Percentiles rank a stretch among this genome's conserved stretches.
These are phyloP conservation scores for Drosophila anceps DNA, from an alignment of 2,888 invertebrate species.

Conservation along the genomic window DNA sequence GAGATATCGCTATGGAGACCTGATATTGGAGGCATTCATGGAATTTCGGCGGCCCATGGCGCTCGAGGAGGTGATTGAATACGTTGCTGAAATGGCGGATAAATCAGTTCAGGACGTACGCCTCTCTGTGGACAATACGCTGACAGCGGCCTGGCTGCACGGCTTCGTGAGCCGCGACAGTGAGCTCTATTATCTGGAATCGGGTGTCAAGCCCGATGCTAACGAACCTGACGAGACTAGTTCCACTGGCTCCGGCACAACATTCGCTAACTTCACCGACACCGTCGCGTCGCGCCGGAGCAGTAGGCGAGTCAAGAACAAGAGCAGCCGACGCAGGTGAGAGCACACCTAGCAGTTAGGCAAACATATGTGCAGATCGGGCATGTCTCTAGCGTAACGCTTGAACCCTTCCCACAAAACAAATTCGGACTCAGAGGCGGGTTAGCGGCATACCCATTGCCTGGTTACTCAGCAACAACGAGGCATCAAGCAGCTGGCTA, in stretches of 20 bases:
- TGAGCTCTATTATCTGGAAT: slow-evolving; percentile 30
- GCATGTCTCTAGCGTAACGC: background rate
- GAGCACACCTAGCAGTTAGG: background rate
- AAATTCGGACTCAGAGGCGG: slow-evolving; percentile 5
- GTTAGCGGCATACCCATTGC: background rate
- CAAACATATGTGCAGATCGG: background rate
- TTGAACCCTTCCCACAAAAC: background rate
- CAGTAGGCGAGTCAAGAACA: background rate
- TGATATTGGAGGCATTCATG: slow-evolving; percentile 60
- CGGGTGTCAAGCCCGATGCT: background rate
- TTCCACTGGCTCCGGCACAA: background rate
- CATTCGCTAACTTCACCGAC: background rate
- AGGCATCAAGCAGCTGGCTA: background rate
- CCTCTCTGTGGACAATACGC: slow-evolving; percentile 55
- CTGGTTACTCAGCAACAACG: background rate
- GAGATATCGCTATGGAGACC: slow-evolving; percentile 54
- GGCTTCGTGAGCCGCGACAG: slow-evolving; percentile 48
- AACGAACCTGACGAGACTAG: background rate
- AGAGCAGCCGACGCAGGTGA: background rate
- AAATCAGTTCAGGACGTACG: slow-evolving; percentile 39
- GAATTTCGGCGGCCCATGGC: slow-evolving; percentile 55
- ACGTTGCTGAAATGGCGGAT: slow-evolving; percentile 60
- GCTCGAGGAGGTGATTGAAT: slow-evolving; percentile 52
- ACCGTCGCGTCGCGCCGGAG: background rate
- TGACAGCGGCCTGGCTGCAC: slow-evolving; percentile 65